Evolutionary conservation across 2,797 vertebrate genomes (phyloP).

Genomic region (Ficedula albicollis): DNA sequence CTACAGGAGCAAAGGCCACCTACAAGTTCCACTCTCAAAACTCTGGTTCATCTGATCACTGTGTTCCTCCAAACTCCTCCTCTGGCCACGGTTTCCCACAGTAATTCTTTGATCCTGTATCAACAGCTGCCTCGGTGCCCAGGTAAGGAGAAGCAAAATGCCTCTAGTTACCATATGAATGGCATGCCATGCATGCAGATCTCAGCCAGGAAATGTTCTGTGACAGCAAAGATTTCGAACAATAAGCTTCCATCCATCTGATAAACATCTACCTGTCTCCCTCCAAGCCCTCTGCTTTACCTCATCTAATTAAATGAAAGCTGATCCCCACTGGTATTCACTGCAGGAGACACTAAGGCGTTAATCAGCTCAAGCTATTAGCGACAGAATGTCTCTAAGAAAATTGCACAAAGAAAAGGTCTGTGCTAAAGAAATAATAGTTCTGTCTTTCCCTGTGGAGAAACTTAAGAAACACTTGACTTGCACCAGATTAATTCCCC

Average conservation of each 20-base stretch:
- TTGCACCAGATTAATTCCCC: not conserved
- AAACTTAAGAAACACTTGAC: not conserved
- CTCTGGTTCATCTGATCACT: not conserved
- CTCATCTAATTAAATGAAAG: conserved; percentile 57
- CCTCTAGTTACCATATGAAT: not conserved
- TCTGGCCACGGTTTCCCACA: not conserved
- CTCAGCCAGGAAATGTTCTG: not conserved
- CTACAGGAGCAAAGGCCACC: not conserved
- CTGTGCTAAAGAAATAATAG: not conserved
- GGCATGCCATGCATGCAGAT: not conserved
- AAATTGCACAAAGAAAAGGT: not conserved
- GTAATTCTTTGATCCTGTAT: not conserved
- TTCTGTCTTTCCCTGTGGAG: not conserved
- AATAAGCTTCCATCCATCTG: conserved; percentile 10
- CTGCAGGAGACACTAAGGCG: not conserved
- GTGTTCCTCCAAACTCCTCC: not conserved
- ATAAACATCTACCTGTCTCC: conserved; percentile 18
- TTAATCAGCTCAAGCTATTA: conserved; percentile 52
- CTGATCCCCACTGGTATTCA: conserved; percentile 22
- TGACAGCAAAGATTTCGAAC: conserved; percentile 40
- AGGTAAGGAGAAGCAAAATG: not conserved
- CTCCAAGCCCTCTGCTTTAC: conserved; percentile 23
- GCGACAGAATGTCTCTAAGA: not conserved
- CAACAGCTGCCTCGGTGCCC: not conserved
- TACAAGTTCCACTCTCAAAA: not conserved